phyloP scores from a whole-genome alignment of 2,113 vertebrate genomes.

The Serilophus lunatus region DNA sequence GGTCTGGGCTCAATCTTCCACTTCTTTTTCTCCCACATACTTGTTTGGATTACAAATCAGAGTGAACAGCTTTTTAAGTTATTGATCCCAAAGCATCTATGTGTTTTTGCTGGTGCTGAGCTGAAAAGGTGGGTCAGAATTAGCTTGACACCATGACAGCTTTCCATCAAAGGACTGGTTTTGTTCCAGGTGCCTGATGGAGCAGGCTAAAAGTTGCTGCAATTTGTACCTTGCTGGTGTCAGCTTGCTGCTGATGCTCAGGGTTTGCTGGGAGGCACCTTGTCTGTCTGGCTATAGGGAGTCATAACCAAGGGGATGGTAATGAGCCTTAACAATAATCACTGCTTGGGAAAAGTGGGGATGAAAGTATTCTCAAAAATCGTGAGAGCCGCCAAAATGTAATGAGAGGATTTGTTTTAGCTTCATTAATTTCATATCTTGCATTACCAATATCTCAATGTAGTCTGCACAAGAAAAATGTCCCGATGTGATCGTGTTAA shows the following conservation, averaged over 20 bases:
- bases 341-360: not conserved
- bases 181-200: constrained; percentile 31
- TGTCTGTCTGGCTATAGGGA: not conserved
- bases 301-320: not conserved
- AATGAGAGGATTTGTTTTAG: not conserved
- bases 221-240: not conserved
- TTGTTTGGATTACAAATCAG: constrained; percentile 14
- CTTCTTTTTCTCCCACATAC: not conserved
- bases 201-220: not conserved
- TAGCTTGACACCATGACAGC: not conserved
- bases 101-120: not conserved
- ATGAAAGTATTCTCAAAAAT: not conserved
- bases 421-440: not conserved
- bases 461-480: not conserved
- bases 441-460: rapidly evolving
- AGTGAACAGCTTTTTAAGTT: not conserved
- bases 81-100: not conserved
- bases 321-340: not conserved
- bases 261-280: not conserved
- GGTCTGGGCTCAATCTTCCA: not conserved
- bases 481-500: not conserved
- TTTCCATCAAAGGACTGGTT: constrained; percentile 5
- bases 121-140: constrained; percentile 18
- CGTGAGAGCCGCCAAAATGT: not conserved
- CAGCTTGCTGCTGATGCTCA: not conserved